Evolutionary conservation across 2,888 invertebrate genomes (phyloP).

Genomic region (Oconnorella tubifera): DNA sequence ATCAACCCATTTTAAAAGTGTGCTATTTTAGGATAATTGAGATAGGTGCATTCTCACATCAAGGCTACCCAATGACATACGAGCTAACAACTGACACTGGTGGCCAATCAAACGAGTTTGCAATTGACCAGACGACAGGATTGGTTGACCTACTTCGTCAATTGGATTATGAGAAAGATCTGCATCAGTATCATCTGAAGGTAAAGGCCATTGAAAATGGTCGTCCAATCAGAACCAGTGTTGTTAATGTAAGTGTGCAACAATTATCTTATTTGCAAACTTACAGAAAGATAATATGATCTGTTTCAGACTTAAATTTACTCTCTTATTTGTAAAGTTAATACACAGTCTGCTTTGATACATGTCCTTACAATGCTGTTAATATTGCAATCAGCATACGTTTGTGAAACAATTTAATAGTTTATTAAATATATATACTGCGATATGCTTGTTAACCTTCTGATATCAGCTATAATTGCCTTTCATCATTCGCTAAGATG

Average conservation of each 20-base stretch:
- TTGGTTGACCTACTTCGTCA: conserved; percentile 92
- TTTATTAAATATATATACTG: no score
- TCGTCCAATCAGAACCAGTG: conserved; percentile 89
- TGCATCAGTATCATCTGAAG: conserved; percentile 83
- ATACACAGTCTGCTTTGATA: no score
- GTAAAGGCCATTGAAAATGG: conserved; percentile 95
- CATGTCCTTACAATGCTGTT: no score
- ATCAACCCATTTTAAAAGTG: no score
- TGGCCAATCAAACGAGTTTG: conserved; percentile 61
- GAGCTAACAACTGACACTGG: conserved; percentile 91
- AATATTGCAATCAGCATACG: no score
- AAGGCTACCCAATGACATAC: conserved; percentile 92
- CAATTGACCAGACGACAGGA: conserved; percentile 59
- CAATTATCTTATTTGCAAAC: neutral
- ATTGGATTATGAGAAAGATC: conserved; percentile 95
- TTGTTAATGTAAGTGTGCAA: conserved; percentile 77
- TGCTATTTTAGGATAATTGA: conserved; percentile 93
- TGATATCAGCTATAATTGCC: no score
- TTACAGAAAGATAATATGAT: no score
- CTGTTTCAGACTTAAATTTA: no score
- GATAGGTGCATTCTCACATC: conserved; percentile 94
- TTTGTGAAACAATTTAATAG: no score
- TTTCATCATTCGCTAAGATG: no score
- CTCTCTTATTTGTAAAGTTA: no score
- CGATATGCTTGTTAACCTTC: no score